Conservation (phyloP, 1,140 invertebrate species). For the Drosophila nasuta region DNA sequence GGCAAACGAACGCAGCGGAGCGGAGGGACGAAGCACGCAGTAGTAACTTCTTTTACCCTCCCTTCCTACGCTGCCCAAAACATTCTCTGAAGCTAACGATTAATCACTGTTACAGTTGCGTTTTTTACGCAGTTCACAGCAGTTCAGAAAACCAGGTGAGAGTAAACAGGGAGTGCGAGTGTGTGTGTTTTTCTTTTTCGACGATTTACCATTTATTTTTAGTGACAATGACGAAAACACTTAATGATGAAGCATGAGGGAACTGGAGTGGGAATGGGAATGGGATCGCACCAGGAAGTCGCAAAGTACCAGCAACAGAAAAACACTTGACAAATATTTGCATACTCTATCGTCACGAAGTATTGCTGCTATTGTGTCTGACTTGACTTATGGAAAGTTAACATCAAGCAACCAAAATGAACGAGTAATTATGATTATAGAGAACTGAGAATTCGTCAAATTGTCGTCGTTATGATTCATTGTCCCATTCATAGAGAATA, state of each 20-base stretch:
- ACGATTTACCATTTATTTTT: constrained; percentile 41
- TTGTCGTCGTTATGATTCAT: background rate
- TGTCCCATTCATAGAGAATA: constrained; percentile 24
- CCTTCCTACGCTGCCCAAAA: background rate
- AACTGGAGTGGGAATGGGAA: background rate
- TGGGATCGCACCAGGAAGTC: constrained; percentile 40
- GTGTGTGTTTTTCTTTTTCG: constrained; percentile 7
- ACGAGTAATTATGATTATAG: constrained; percentile 1
- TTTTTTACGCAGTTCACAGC: constrained; percentile 32
- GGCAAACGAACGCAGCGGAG: constrained; percentile 2
- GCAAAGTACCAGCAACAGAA: constrained; percentile 29
- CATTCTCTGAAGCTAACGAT: constrained; percentile 40
- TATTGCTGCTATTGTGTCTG: background rate
- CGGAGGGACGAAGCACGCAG: constrained; percentile 17
- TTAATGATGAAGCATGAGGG: constrained; percentile 22
- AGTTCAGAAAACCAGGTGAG: constrained; percentile 18
- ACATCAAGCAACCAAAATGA: background rate
- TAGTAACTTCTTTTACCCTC: background rate
- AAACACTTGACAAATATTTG: constrained; percentile 49
- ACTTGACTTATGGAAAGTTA: background rate
- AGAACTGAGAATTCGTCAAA: constrained; percentile 8
- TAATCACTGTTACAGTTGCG: constrained; percentile 67
- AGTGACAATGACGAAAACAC: constrained; percentile 43
- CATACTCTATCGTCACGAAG: constrained; percentile 9
- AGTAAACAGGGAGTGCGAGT: constrained; percentile 1